A percentile compares a stretch with the other conserved stretches of the same genome.
Evolutionary conservation across 2,888 invertebrate species (phyloP).

Genomic region (Scaptomyza caliginosa): DNA sequence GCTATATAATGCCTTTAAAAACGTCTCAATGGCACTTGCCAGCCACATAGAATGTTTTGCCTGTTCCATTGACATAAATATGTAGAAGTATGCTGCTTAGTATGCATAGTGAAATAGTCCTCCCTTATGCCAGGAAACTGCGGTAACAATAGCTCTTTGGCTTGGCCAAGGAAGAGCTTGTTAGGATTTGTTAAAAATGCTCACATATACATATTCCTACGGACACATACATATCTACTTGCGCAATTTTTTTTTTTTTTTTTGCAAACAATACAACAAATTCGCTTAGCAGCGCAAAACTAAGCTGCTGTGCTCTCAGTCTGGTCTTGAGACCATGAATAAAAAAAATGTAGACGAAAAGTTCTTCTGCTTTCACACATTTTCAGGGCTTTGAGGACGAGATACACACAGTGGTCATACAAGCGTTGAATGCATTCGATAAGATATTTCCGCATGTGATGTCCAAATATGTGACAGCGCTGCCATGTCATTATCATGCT

Average conservation of each 20-base stretch:
- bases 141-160: constrained; percentile 73
- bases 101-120: constrained; percentile 43
- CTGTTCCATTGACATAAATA: neutral
- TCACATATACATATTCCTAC: constrained; percentile 45
- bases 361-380: constrained; percentile 34
- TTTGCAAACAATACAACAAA: constrained; percentile 80
- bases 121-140: constrained; percentile 58
- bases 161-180: constrained; percentile 68
- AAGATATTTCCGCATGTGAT: constrained; percentile 83
- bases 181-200: constrained; percentile 79
- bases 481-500: constrained; percentile 76
- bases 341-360: constrained; percentile 69
- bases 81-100: neutral
- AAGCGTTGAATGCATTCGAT: constrained; percentile 84
- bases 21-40: constrained; percentile 77
- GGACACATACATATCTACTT: constrained; percentile 34
- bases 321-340: constrained; percentile 47
- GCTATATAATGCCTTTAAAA: constrained; percentile 73
- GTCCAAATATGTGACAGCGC: constrained; percentile 83
- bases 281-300: constrained; percentile 69
- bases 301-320: constrained; percentile 16
- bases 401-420: constrained; percentile 84
- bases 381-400: constrained; percentile 84
- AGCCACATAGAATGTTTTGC: constrained; percentile 2
- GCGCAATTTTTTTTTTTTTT: constrained; percentile 74